These are phyloP conservation scores for Cynopterus sphinx DNA, from an alignment of 2,797 vertebrate genomes.

Conservation along the genomic window DNA sequence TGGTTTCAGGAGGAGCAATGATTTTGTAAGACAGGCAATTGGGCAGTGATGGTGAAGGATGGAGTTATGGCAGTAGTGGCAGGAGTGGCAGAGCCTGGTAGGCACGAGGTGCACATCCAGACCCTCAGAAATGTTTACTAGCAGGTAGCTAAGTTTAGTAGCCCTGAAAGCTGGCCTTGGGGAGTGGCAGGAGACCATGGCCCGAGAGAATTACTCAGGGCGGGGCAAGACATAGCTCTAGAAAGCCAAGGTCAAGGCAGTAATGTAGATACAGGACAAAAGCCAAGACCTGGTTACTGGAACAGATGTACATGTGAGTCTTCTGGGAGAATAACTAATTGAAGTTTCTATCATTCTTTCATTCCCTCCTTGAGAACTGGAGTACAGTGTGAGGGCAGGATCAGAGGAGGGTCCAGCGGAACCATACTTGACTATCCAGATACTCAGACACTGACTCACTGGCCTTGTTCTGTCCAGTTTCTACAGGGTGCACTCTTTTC, in stretches of 20 bases:
- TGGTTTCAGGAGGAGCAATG: not conserved
- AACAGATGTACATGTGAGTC: not conserved
- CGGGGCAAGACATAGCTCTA: not conserved
- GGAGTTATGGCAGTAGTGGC: not conserved
- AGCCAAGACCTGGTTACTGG: not conserved
- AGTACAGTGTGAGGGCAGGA: not conserved
- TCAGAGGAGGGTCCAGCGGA: not conserved
- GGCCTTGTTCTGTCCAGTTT: not conserved
- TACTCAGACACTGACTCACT: not conserved
- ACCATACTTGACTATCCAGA: not conserved
- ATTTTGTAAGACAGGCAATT: no score
- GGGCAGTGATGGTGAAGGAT: not conserved
- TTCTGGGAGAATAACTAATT: not conserved
- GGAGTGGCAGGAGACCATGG: not conserved
- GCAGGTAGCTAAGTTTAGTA: not conserved
- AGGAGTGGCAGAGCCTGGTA: not conserved
- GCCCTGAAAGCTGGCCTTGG: not conserved
- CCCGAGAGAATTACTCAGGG: not conserved
- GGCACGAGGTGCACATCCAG: not conserved
- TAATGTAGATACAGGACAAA: not conserved
- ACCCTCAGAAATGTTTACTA: not conserved
- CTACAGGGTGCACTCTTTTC: not conserved
- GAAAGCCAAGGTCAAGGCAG: not conserved
- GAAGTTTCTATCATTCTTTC: not conserved
- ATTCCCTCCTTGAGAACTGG: not conserved